Evolutionary conservation across 2,888 invertebrate genomes (phyloP), one percentile per base, ranked within the genome.

Genomic region (Octonoba sinensis): DNA sequence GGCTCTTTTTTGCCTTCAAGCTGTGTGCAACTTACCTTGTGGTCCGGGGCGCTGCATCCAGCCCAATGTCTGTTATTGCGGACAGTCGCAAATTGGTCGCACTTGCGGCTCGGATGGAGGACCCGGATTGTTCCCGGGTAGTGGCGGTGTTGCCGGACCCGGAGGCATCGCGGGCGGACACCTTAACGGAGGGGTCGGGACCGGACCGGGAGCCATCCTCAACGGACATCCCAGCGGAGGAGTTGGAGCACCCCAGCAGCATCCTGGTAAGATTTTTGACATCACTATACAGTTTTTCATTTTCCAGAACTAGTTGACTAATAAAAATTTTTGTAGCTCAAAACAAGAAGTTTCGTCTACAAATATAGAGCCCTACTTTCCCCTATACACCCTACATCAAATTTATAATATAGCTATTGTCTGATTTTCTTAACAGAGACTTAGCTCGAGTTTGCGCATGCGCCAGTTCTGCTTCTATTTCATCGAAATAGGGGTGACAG

Each of bases 41-140:
- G 93, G 93, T 13, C 91, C 92, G 44, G 93, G 94, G 74, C 90
- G 92, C 70, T 95, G 95, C 87, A 91, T 95, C 85, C 92, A 93
- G 85, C 95, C 95, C 27, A 95, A 95, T 88, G 90, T 93, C 86
- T 95, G 95, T 87, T 90, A 93, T 36, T 95, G 95, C 87, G 92
- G 93, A 11, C 92, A 92, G 69, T 87, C 88, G 20, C 77, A 83
- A 70, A 85, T 86, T 18, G 82, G 86, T 6, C 74, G 85, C 1
- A 57, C 84, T 6, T 85, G 86, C 44, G 64, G 60, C 15, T 44
- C 54, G 0, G 49, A 44, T n/a, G 56, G 57, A 11, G 44, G 57
- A 15, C 36, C 46, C 8, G 65, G 65, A 13, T 8, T 46, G 6
- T 27, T 46, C 16, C 36, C 54, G 6, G 65, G 64, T 54, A 79